Base-by-base conservation (phyloP, 2,797 vertebrate genomes). In the Dermochelys coriacea region DNA sequence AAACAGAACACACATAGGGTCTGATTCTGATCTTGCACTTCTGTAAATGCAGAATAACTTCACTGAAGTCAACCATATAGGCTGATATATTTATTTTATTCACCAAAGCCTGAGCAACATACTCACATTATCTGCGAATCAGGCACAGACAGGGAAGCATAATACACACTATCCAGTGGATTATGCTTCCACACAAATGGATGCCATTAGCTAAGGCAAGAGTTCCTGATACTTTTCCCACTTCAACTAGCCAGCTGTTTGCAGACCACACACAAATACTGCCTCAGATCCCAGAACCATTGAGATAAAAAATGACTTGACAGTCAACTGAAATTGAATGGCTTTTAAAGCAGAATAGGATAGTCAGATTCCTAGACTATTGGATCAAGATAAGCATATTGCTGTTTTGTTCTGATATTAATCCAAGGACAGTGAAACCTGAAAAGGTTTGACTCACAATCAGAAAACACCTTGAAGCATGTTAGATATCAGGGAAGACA, bases 311-410 rank as follows among this genome's bases (percentile, higher is more conserved):
- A 71, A 71, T 25, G 21, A 41, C 37, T 41, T 37, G 68, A 41
- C 21, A 41, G 25, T 71, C 68, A 71, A 71, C 37, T 71, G 68
- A 71, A 71, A 37, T 41, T 41, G 27, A 91, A 8, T 5, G 89
- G n/a, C 25, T 88, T 93, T 88, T 91, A 87, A 91, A 93, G 49
- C 29, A 88, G 74, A 95, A 81, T 1, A 2, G 50, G 75, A 51
- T 84, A 34, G 47, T 92, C 71, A 64, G 2, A 51, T 91, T 85
- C 78, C 10, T 61, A 47, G n/a, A 27, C 31, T 57, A 27, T 47
- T 25, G 11, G 2, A 71, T 92, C 37, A 89, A 83, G 82, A 52
- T 34, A n/a, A 94, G 15, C 37, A 50, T 80, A 10, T 18, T 71
- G 45, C 16, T 2, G 41, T 47, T 68, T 95, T 91, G 0, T 87